phyloP scores from a whole-genome alignment of 2,113 vertebrate species.

The Alosa alosa region DNA sequence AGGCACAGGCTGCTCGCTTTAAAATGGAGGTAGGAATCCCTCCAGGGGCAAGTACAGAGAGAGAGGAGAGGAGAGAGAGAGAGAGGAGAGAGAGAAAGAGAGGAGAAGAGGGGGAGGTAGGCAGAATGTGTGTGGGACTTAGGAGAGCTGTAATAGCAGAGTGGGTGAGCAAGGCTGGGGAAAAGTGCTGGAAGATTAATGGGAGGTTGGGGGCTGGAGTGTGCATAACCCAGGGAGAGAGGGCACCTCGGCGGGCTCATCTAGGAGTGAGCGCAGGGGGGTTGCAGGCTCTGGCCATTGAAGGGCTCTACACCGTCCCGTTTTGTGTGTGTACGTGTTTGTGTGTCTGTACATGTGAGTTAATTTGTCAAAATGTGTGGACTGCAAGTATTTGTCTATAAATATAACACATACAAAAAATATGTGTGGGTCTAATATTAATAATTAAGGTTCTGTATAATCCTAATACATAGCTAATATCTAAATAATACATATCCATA shows the following conservation, averaged over 20 bases:
- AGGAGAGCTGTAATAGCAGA: background rate
- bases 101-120: background rate
- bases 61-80: background rate
- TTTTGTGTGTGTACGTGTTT: conserved; percentile 60
- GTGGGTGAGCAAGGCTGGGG: background rate
- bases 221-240: conserved; percentile 73
- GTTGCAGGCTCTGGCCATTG: conserved; percentile 92
- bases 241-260: conserved; percentile 74
- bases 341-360: conserved; percentile 7
- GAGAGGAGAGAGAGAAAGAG: background rate
- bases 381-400: background rate
- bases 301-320: conserved; percentile 80
- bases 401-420: background rate
- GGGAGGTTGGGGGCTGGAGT: background rate
- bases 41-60: background rate
- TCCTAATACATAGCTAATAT: background rate
- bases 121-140: background rate
- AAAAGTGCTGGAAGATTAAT: background rate
- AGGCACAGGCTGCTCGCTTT: background rate
- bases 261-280: conserved; percentile 86
- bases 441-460: background rate
- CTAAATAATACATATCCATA: background rate
- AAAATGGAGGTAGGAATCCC: background rate
- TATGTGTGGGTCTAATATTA: background rate
- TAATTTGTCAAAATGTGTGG: background rate